Conservation (phyloP, 2,888 invertebrate species). For the Pachymerium ferrugineum region DNA sequence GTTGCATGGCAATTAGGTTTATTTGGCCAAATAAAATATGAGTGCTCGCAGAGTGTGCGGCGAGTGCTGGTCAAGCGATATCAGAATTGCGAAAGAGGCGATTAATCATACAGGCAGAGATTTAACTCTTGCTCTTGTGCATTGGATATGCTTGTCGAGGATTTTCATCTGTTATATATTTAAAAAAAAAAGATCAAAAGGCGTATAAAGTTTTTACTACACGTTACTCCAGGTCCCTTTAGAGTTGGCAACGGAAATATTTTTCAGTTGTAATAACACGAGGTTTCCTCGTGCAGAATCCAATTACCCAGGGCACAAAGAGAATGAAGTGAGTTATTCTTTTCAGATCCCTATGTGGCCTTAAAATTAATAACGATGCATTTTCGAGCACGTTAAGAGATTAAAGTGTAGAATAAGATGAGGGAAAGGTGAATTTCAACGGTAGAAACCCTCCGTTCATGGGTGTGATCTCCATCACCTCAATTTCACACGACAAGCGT, state of each 20-base stretch:
- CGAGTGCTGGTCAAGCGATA: constrained; percentile 21
- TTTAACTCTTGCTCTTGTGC: neutral
- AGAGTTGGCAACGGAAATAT: neutral
- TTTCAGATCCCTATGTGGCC: neutral
- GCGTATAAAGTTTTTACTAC: neutral
- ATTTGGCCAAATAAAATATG: constrained; percentile 16
- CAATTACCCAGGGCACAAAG: neutral
- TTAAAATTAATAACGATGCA: constrained; percentile 14
- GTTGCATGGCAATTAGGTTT: constrained; percentile 21
- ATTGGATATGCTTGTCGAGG: neutral
- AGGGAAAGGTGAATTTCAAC: neutral
- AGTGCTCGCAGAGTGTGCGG: neutral
- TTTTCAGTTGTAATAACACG: too few species aligned
- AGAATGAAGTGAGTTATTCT: neutral
- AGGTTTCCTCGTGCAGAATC: neutral
- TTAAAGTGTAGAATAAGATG: constrained; percentile 14
- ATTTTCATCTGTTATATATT: neutral
- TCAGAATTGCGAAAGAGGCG: neutral
- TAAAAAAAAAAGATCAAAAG: neutral
- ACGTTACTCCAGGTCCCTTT: neutral
- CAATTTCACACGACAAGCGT: constrained; percentile 1
- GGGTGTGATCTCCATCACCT: constrained; percentile 14
- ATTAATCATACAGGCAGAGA: neutral
- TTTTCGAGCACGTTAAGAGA: constrained; percentile 7
- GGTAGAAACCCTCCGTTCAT: neutral